phyloP scores from a whole-genome alignment of 2,888 invertebrate species.

The Calliopum simillimum region DNA sequence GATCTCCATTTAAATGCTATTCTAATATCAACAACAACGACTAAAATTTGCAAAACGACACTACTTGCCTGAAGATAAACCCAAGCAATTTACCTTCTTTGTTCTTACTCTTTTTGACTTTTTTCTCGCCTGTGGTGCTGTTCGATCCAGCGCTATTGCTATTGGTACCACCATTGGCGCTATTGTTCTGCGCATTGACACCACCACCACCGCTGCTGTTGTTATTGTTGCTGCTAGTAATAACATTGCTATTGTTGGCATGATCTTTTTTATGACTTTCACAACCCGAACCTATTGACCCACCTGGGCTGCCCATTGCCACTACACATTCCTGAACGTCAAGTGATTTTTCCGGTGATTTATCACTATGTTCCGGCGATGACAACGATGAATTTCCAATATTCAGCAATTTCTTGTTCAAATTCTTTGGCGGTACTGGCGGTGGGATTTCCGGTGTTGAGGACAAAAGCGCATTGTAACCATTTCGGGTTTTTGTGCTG shows the following conservation, averaged over 20 bases:
- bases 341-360: conserved; percentile 69
- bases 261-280: conserved; percentile 48
- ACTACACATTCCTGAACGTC: conserved; percentile 60
- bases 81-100: conserved; percentile 67
- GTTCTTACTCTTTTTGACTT: conserved; percentile 68
- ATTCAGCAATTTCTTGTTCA: conserved; percentile 58
- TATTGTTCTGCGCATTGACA: conserved; percentile 38
- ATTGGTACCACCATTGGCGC: conserved; percentile 44
- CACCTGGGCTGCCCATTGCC: conserved; percentile 69
- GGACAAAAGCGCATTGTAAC: conserved; percentile 65
- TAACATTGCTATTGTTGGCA: conserved; percentile 47
- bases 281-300: conserved; percentile 68
- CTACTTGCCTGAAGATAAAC: conserved; percentile 59
- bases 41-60: conserved; percentile 59
- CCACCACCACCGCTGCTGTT: conserved; percentile 45
- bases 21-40: conserved; percentile 47
- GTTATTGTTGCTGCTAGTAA: conserved; percentile 50
- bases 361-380: conserved; percentile 67
- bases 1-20: conserved; percentile 43
- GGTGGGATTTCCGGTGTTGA: conserved; percentile 64
- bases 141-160: conserved; percentile 55
- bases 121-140: conserved; percentile 64
- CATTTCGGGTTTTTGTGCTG: conserved; percentile 64
- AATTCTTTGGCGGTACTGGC: conserved; percentile 62
- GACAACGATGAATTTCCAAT: conserved; percentile 60